Conservation (phyloP, 1,140 invertebrate species). For the Dendrolimus kikuchii region DNA sequence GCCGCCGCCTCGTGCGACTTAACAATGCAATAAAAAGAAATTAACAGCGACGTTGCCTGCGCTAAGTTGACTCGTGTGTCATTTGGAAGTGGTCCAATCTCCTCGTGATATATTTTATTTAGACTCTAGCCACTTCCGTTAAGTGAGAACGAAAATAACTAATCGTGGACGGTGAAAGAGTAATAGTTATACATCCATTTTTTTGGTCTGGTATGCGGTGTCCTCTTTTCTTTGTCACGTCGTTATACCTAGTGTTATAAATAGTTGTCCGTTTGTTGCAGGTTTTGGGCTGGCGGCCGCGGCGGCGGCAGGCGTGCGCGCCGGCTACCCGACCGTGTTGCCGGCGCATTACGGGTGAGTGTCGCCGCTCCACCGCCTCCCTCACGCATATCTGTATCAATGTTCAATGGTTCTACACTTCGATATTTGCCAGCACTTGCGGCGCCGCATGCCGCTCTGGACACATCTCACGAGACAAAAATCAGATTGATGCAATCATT, state of each 20-base stretch:
- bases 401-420: constrained; percentile 66
- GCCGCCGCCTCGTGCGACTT: constrained; percentile 56
- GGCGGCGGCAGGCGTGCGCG: constrained; percentile 74
- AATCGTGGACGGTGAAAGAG: constrained; percentile 40
- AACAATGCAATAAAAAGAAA: constrained; percentile 73
- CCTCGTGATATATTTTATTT: constrained; percentile 58
- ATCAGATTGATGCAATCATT: constrained; percentile 35
- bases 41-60: constrained; percentile 60
- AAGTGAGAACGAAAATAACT: constrained; percentile 55
- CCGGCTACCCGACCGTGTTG: constrained; percentile 80
- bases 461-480: constrained; percentile 71
- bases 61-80: constrained; percentile 69
- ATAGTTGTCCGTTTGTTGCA: constrained; percentile 43
- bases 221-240: constrained; percentile 25
- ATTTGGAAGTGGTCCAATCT: constrained; percentile 67
- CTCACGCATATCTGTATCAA: constrained; percentile 39
- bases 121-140: constrained; percentile 57
- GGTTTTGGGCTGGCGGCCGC: constrained; percentile 58
- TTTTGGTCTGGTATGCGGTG: constrained; percentile 23
- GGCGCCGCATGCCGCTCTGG: constrained; percentile 50
- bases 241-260: constrained; percentile 16
- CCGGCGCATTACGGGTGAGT: constrained; percentile 84
- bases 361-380: constrained; percentile 2
- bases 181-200: constrained; percentile 25
- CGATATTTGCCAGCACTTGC: constrained; percentile 67